Evolutionary conservation across 2,113 vertebrate species (phyloP).

Genomic region (Monarcha castaneiventris): DNA sequence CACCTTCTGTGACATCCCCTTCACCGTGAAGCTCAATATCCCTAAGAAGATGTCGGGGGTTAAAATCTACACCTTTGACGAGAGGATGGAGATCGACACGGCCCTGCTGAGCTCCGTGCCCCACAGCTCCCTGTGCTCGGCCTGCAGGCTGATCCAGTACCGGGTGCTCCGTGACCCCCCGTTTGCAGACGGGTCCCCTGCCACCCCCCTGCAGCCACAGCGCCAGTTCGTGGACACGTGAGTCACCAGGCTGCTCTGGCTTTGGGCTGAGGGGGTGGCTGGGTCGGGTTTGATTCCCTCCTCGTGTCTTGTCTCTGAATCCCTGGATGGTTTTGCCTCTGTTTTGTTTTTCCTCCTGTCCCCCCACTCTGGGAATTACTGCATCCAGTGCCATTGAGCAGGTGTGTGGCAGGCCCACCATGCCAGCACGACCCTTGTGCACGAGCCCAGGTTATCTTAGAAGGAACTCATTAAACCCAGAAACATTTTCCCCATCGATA

Average conservation of each 20-base stretch:
- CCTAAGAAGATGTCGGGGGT: slow-evolving; percentile 78
- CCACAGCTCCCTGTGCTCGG: slow-evolving; percentile 78
- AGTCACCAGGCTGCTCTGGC: background rate
- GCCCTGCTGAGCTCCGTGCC: slow-evolving; percentile 85
- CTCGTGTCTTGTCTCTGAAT: background rate
- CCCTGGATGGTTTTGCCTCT: background rate
- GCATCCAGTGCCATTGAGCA: background rate
- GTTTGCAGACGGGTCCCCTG: slow-evolving; percentile 63
- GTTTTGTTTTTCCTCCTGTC: no score
- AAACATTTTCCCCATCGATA: background rate
- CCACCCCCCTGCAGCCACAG: slow-evolving; percentile 57
- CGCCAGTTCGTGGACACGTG: slow-evolving; percentile 85
- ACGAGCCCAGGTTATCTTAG: background rate
- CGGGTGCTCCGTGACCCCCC: slow-evolving; percentile 81
- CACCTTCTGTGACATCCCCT: slow-evolving; percentile 88
- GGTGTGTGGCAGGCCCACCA: background rate
- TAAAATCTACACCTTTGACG: slow-evolving; percentile 91
- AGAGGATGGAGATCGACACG: slow-evolving; percentile 92
- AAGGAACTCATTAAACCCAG: background rate
- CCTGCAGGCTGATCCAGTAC: slow-evolving; percentile 83
- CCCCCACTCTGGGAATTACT: fast-evolving
- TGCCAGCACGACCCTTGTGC: background rate
- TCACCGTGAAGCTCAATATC: slow-evolving; percentile 83
- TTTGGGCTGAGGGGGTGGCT: background rate
- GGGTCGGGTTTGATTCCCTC: background rate